Percentiles rank a stretch among this genome's conserved stretches.
Conservation (phyloP, 2,888 invertebrate genomes). For the Caenorhabditis japonica region DNA sequence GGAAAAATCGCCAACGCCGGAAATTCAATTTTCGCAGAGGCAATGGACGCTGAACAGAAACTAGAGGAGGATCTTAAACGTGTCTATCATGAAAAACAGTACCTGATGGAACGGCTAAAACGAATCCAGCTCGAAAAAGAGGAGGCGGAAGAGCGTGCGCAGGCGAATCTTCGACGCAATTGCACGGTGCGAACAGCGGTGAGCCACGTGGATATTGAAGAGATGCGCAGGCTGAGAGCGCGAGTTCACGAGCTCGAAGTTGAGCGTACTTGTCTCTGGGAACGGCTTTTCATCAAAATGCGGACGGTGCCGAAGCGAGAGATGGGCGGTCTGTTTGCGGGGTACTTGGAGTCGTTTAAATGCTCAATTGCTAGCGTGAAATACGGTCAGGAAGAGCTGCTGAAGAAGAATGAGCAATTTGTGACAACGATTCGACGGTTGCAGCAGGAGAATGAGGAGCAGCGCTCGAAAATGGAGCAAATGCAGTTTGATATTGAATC, state of each 20-base stretch:
- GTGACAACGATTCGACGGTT: slow-evolving; percentile 21
- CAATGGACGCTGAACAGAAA: slow-evolving; percentile 46
- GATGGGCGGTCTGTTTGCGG: slow-evolving; percentile 16
- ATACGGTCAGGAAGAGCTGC: slow-evolving; percentile 14
- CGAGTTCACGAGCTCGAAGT: slow-evolving; percentile 23
- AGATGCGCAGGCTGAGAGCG: slow-evolving; percentile 15
- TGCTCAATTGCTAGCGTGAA: slow-evolving; percentile 21
- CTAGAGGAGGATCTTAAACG: slow-evolving; percentile 30
- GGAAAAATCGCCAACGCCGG: slow-evolving; percentile 16
- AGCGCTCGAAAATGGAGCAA: slow-evolving; percentile 16
- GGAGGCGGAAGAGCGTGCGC: slow-evolving; percentile 34
- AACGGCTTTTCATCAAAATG: slow-evolving; percentile 24
- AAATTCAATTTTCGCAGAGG: slow-evolving; percentile 47
- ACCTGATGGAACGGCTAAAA: slow-evolving; percentile 10
- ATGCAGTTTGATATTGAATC: slow-evolving; percentile 18
- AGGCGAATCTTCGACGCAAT: slow-evolving; percentile 13
- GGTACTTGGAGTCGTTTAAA: slow-evolving; percentile 37
- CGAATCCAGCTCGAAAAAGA: slow-evolving; percentile 34
- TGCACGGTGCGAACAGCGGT: slow-evolving; percentile 12
- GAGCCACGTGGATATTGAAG: slow-evolving; percentile 23
- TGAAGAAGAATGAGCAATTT: slow-evolving; percentile 31
- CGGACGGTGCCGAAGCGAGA: slow-evolving; percentile 25
- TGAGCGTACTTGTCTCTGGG: slow-evolving; percentile 32
- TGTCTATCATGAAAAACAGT: slow-evolving; percentile 17
- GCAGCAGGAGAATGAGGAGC: slow-evolving; percentile 19